Evolutionary conservation across 2,888 invertebrate species (phyloP).

Genomic region (Polia nebulosa): DNA sequence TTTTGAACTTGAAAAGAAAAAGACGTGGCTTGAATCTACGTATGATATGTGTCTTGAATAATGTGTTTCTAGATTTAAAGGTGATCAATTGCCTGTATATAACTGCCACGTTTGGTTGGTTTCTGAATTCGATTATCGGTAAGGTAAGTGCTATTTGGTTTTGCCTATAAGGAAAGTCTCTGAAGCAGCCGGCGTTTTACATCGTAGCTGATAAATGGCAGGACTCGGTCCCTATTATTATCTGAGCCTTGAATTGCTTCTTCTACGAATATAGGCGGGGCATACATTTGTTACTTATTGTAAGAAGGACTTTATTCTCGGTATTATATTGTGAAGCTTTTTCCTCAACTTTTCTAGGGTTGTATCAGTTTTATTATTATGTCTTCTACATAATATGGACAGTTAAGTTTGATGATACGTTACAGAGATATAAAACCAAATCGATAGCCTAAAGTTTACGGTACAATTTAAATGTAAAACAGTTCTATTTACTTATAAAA

Average conservation of each 20-base stretch:
- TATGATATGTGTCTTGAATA: slow-evolving; percentile 33
- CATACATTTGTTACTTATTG: slow-evolving; percentile 9
- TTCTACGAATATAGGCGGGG: slow-evolving; percentile 28
- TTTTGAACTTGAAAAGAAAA: slow-evolving; percentile 33
- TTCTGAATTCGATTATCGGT: background rate
- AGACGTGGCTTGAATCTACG: slow-evolving; percentile 36
- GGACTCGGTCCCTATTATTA: slow-evolving; percentile 23
- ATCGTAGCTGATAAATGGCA: slow-evolving; percentile 25
- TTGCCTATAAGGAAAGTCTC: slow-evolving; percentile 15
- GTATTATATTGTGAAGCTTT: slow-evolving; percentile 14
- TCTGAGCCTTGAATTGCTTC: background rate
- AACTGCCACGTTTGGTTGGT: background rate
- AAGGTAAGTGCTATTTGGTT: background rate
- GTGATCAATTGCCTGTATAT: slow-evolving; percentile 4
- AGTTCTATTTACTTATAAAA: slow-evolving; percentile 54
- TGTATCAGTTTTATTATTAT: background rate
- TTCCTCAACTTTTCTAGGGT: slow-evolving; percentile 11
- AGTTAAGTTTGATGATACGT: slow-evolving; percentile 1
- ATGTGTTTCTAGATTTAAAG: slow-evolving; percentile 18
- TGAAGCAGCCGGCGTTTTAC: background rate
- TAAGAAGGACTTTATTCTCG: slow-evolving; percentile 2
- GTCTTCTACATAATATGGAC: background rate
- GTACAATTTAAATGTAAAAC: slow-evolving; percentile 46
- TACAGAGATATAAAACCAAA: slow-evolving; percentile 16
- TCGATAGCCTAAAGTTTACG: slow-evolving; percentile 18